Evolutionary conservation across 2,113 vertebrate genomes (phyloP).

Genomic region (Pteropus alecto): DNA sequence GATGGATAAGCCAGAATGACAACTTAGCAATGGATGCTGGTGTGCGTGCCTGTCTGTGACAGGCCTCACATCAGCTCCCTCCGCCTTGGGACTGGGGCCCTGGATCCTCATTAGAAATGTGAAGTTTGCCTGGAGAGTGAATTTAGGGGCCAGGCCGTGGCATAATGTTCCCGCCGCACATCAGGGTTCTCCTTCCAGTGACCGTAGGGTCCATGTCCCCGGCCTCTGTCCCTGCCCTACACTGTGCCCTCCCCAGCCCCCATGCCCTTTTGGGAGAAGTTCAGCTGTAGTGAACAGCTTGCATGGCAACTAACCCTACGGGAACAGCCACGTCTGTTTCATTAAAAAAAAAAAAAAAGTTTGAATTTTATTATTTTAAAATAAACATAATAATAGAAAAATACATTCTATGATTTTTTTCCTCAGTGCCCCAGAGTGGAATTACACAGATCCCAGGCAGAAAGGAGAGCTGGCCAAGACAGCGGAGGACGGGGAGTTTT

Average conservation of each 20-base stretch:
- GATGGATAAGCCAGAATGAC: not conserved
- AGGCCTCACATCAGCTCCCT: fast-evolving
- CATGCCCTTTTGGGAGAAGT: not conserved
- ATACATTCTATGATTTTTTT: no score
- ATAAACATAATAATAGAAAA: no score
- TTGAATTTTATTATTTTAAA: no score
- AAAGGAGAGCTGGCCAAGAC: conserved; percentile 83
- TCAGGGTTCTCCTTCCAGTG: not conserved
- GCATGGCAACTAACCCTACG: not conserved
- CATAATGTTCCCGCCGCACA: fast-evolving
- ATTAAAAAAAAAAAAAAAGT: not conserved
- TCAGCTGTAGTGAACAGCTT: not conserved
- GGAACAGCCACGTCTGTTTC: not conserved
- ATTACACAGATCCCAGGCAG: conserved; percentile 77
- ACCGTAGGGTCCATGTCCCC: fast-evolving
- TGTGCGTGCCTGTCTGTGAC: not conserved
- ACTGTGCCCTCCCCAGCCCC: fast-evolving
- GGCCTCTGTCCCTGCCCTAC: fast-evolving
- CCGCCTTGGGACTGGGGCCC: not conserved
- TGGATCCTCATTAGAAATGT: not conserved
- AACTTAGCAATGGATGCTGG: no score
- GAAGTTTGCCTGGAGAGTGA: not conserved
- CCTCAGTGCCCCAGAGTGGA: conserved; percentile 88
- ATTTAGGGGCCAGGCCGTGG: not conserved
- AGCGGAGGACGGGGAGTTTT: conserved; percentile 91